phyloP scores from a whole-genome alignment of 2,113 vertebrate species.

The Laticauda colubrina region DNA sequence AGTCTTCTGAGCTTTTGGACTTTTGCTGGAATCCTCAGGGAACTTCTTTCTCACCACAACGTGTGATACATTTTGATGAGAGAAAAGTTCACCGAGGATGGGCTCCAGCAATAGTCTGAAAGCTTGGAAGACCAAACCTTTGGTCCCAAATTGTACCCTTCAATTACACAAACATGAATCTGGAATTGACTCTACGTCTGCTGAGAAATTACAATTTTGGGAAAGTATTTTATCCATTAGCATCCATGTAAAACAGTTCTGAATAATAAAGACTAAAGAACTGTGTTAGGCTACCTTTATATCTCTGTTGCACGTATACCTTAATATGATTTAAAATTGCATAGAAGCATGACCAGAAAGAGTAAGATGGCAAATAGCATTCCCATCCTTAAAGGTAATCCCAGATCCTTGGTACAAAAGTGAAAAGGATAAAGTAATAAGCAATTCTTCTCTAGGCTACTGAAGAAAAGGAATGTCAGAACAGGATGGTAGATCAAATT shows the following conservation, averaged over 20 bases:
- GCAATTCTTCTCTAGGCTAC: not conserved
- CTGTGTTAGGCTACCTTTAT: conserved; percentile 60
- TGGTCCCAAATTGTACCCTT: not conserved
- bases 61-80: not conserved
- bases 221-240: not conserved
- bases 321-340: conserved; percentile 63
- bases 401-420: conserved; percentile 10
- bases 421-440: not conserved
- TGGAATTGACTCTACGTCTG: not conserved
- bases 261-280: conserved; percentile 16
- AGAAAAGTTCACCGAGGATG: not conserved
- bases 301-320: conserved; percentile 60
- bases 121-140: not conserved
- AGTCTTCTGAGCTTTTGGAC: not conserved
- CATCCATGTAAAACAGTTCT: not conserved
- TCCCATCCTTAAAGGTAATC: conserved; percentile 11
- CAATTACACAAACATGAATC: not conserved
- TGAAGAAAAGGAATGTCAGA: not conserved
- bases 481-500: conserved; percentile 4
- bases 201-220: not conserved
- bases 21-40: not conserved
- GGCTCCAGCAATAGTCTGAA: not conserved
- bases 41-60: not conserved
- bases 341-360: conserved; percentile 58
- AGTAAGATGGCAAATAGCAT: conserved; percentile 15